phyloP scores from a whole-genome alignment of 2,113 vertebrate species.

The Opisthocomus hoazin region DNA sequence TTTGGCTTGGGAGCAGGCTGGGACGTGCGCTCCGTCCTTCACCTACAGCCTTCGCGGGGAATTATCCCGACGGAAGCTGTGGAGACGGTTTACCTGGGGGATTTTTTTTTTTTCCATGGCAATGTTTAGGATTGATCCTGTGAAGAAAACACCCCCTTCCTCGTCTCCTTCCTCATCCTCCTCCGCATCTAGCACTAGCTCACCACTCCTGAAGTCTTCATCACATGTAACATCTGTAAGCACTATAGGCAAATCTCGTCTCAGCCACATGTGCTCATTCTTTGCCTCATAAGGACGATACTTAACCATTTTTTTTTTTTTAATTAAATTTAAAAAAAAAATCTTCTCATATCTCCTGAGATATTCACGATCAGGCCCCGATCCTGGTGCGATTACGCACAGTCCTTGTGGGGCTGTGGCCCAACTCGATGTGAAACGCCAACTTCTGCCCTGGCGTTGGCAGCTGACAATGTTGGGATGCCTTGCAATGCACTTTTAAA shows the following conservation, averaged over 20 bases:
- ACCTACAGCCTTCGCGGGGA: not conserved
- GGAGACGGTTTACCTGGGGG: fast-evolving
- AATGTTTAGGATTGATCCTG: not conserved
- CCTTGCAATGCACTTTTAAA: not conserved
- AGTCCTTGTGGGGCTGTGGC: not conserved
- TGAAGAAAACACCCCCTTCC: not conserved
- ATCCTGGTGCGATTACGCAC: fast-evolving
- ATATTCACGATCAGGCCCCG: fast-evolving
- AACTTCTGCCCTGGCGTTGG: not conserved
- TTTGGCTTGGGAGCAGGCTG: not conserved
- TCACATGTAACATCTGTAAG: not conserved
- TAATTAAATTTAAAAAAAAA: not conserved
- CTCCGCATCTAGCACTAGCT: fast-evolving
- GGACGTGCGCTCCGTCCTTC: not conserved
- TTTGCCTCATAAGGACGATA: not conserved
- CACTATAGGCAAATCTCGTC: not conserved
- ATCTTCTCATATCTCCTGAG: not conserved
- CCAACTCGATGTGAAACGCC: not conserved
- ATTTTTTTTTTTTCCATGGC: not conserved
- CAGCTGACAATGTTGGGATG: not conserved
- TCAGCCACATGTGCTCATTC: not conserved
- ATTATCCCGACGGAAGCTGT: not conserved
- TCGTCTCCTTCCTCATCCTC: not conserved
- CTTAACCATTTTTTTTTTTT: not conserved
- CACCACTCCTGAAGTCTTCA: not conserved